These are phyloP conservation scores for Eristalis arbustorum DNA, from an alignment of 2,888 invertebrate genomes.

Conservation along the genomic window DNA sequence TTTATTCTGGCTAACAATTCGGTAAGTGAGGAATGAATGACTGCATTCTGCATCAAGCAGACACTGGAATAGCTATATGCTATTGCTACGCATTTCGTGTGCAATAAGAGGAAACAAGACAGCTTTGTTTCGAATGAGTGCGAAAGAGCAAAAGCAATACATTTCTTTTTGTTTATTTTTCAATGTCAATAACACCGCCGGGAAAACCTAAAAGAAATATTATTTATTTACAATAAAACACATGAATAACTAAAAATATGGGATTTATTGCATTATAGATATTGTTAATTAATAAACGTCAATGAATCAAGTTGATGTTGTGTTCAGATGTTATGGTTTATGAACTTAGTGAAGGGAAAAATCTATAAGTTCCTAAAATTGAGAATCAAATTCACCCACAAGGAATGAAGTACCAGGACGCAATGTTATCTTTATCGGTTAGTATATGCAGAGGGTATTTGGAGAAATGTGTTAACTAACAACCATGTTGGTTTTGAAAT, in stretches of 20 bases:
- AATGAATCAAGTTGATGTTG: neutral
- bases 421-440: conserved; percentile 55
- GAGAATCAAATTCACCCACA: conserved; percentile 30
- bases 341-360: conserved; percentile 38
- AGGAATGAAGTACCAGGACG: conserved; percentile 44
- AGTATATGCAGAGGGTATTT: conserved; percentile 31
- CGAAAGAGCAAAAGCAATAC: conserved; percentile 45
- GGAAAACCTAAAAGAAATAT: conserved; percentile 40
- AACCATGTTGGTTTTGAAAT: neutral
- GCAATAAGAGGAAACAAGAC: conserved; percentile 38
- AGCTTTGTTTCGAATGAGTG: conserved; percentile 29
- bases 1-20: conserved; percentile 68
- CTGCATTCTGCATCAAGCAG: conserved; percentile 59
- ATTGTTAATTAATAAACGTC: conserved; percentile 2
- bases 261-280: neutral
- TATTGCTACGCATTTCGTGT: conserved; percentile 47
- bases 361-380: conserved; percentile 56
- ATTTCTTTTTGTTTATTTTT: conserved; percentile 70
- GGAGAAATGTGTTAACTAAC: neutral
- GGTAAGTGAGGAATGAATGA: conserved; percentile 62
- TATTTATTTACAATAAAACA: conserved; percentile 59
- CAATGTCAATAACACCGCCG: conserved; percentile 70
- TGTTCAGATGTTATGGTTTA: neutral
- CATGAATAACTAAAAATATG: neutral
- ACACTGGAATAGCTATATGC: conserved; percentile 58